A percentile compares a stretch with the other conserved stretches of the same genome.
Conservation (phyloP, 2,888 invertebrate species). For the Acronicta alni region DNA sequence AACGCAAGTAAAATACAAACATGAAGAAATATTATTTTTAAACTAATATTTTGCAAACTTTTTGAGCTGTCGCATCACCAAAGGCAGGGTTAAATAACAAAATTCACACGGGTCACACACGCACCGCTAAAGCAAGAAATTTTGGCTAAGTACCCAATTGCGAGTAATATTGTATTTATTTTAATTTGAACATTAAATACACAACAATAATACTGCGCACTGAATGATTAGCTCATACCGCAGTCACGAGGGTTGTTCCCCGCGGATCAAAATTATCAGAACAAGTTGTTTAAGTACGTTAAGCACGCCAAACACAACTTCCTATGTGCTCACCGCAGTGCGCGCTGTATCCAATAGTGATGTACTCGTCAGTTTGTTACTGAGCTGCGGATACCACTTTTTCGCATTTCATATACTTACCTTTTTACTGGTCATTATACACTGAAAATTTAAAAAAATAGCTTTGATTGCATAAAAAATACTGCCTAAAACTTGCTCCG, state of each 20-base stretch:
- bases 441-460: no score
- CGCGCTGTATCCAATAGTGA: conserved; percentile 30
- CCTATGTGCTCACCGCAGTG: conserved; percentile 43
- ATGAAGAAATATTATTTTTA: conserved; percentile 13
- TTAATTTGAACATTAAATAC: background rate
- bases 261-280: conserved; percentile 48
- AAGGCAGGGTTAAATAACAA: background rate
- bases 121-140: no score
- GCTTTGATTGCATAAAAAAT: no score
- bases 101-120: background rate
- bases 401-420: background rate
- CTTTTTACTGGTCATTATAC: no score
- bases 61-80: background rate
- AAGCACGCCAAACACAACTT: conserved; percentile 53
- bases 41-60: conserved; percentile 5
- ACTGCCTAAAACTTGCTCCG: no score
- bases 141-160: background rate
- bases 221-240: background rate
- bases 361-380: conserved; percentile 8
- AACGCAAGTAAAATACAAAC: background rate
- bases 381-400: conserved; percentile 1
- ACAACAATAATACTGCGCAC: background rate
- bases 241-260: conserved; percentile 19
- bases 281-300: conserved; percentile 53
- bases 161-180: background rate